A percentile compares a stretch with the other conserved stretches of the same genome.
Conservation (phyloP, 2,113 vertebrate species). For the Cinclus cinclus region DNA sequence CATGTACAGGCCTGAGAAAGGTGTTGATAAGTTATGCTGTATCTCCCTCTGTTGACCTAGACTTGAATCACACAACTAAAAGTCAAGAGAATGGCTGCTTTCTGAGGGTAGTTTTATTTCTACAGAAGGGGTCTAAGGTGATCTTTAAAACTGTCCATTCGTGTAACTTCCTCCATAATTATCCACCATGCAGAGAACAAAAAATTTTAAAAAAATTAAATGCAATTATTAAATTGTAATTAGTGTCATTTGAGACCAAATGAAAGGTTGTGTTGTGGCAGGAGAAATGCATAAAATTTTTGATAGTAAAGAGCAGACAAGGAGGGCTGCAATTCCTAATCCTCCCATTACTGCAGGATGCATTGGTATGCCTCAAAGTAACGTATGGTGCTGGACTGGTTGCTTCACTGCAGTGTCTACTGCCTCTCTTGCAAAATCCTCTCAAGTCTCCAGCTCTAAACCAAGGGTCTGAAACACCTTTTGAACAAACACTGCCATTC, state of each 20-base stretch:
- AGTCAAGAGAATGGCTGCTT: not conserved
- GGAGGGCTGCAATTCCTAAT: not conserved
- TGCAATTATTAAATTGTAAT: not conserved
- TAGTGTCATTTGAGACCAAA: rapidly evolving
- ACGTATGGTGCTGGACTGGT: not conserved
- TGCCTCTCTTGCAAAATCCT: not conserved
- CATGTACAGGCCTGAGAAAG: not conserved
- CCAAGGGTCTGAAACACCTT: not conserved
- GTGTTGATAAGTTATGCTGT: not conserved
- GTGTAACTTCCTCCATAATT: not conserved
- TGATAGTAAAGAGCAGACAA: not conserved
- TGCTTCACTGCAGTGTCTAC: not conserved
- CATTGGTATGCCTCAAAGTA: not conserved
- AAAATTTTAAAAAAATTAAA: not conserved
- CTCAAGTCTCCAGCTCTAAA: not conserved
- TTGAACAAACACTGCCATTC: rapidly evolving
- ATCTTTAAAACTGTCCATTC: not conserved
- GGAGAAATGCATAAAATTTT: not conserved
- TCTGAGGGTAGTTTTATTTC: not conserved
- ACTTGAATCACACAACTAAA: not conserved
- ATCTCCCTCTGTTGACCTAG: conserved; percentile 3
- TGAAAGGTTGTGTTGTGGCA: not conserved
- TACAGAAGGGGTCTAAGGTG: not conserved
- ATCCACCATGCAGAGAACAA: not conserved
- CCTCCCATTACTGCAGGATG: not conserved